Base-by-base conservation (phyloP, 2,888 invertebrate species). In the Euproctis similis region DNA sequence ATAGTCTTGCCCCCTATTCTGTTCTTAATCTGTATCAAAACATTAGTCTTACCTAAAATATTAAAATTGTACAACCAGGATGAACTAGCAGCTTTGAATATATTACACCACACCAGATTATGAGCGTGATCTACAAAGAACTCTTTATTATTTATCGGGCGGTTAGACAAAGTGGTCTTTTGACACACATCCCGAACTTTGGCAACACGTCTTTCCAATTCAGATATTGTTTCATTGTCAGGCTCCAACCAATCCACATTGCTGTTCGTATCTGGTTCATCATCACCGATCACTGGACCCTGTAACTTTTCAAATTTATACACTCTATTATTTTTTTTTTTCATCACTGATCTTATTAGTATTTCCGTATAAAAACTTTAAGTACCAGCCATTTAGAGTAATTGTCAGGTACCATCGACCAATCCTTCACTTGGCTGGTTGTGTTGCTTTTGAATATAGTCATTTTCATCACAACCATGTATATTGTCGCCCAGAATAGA, bases 11-110 rank as follows among this genome's bases (percentile, higher is more conserved):
- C n/a, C n/a, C n/a, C n/a, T n/a, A n/a, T n/a, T n/a, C n/a, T n/a
- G n/a, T 12, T 3, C n/a, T 12, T 11, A 3, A 11, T 11, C 1
- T 25, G 6, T 26, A 18, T 10, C 16, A 11, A 24, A n/a, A n/a
- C n/a, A n/a, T 19, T 4, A n/a, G 5, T 18, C 46, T 46, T 60
- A 76, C 91, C 91, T 36, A 92, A 82, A 53, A 91, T 86, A 69
- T 92, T 91, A 58, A 92, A 91, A 69, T 91, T 91, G 66, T 92
- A 91, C 76, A 92, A 86, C 92, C 92, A 92, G 5, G 89, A 91
- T n/a, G 92, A 91, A 49, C 92, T 92, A 12, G 90, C 90, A 17
- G 90, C 90, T 77, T 91, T 91, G 59, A 91, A 91, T 42, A 91
- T 87, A 59, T 91, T 91, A 59, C 91, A 91, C 91, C 91, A 91